phyloP scores from a whole-genome alignment of 2,797 vertebrate genomes.

The Morelia viridis region DNA sequence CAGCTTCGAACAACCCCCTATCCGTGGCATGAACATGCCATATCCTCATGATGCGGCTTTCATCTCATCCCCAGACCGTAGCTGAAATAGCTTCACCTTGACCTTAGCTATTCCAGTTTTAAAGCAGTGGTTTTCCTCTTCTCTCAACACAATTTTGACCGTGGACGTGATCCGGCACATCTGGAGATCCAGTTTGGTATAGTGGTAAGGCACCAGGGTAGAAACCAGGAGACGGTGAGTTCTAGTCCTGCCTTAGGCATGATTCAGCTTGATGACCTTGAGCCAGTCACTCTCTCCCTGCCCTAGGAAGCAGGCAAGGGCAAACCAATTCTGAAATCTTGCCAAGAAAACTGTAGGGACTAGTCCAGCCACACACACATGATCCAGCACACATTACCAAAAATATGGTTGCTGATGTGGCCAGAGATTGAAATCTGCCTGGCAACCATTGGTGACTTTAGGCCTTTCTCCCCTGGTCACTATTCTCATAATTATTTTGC shows the following conservation, averaged over 20 bases:
- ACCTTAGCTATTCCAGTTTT: not conserved
- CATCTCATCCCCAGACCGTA: not conserved
- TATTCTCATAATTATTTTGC: not conserved
- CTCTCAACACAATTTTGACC: not conserved
- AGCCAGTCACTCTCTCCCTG: not conserved
- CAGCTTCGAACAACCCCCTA: not conserved
- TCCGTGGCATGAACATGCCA: not conserved
- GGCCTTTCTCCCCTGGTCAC: not conserved
- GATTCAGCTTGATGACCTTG: not conserved
- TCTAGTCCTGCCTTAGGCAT: not conserved
- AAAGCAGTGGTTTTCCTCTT: not conserved
- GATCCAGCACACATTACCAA: not conserved
- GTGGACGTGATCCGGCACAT: not conserved
- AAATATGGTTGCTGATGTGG: not conserved
- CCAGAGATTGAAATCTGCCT: not conserved
- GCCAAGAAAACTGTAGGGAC: not conserved
- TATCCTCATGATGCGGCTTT: not conserved
- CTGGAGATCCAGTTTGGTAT: not conserved
- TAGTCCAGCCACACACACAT: not conserved
- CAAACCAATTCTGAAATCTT: not conserved
- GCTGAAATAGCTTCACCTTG: not conserved
- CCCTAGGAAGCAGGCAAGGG: not conserved
- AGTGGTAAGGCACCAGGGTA: not conserved
- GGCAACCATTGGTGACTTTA: not conserved
- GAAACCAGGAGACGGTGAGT: not conserved